These are phyloP conservation scores for Atta colombica DNA, from an alignment of 1,140 invertebrate genomes.

Conservation along the genomic window DNA sequence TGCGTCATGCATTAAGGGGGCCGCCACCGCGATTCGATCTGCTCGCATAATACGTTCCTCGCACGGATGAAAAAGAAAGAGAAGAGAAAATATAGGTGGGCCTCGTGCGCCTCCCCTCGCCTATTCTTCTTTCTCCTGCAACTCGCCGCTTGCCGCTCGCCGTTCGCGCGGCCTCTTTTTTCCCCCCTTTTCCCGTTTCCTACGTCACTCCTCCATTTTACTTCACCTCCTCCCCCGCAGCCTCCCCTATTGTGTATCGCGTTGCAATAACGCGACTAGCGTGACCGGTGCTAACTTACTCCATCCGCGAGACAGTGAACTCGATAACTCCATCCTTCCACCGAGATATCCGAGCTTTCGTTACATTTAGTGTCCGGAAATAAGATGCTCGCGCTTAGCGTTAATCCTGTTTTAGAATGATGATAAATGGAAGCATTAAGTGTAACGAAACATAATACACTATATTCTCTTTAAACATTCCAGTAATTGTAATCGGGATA, in stretches of 20 bases:
- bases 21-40: conserved; percentile 71
- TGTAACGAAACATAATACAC: conserved; percentile 21
- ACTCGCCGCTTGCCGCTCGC: neutral
- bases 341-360: conserved; percentile 40
- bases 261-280: conserved; percentile 58
- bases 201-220: conserved; percentile 42
- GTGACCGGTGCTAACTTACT: conserved; percentile 40
- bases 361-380: conserved; percentile 41
- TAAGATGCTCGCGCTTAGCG: conserved; percentile 48
- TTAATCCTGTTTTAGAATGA: conserved; percentile 49
- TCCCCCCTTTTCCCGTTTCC: neutral
- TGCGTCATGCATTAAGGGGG: conserved; percentile 76
- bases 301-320: conserved; percentile 33
- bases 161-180: neutral
- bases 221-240: neutral
- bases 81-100: conserved; percentile 39
- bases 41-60: conserved; percentile 72
- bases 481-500: conserved; percentile 15
- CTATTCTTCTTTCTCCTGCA: conserved; percentile 27
- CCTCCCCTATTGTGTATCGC: conserved; percentile 10
- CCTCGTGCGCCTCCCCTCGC: neutral
- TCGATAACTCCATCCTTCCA: conserved; percentile 50
- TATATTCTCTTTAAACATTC: conserved; percentile 27
- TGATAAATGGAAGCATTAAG: conserved; percentile 34
- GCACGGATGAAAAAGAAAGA: conserved; percentile 60